phyloP scores from a whole-genome alignment of 2,113 vertebrate genomes.

The Chauna torquata region DNA sequence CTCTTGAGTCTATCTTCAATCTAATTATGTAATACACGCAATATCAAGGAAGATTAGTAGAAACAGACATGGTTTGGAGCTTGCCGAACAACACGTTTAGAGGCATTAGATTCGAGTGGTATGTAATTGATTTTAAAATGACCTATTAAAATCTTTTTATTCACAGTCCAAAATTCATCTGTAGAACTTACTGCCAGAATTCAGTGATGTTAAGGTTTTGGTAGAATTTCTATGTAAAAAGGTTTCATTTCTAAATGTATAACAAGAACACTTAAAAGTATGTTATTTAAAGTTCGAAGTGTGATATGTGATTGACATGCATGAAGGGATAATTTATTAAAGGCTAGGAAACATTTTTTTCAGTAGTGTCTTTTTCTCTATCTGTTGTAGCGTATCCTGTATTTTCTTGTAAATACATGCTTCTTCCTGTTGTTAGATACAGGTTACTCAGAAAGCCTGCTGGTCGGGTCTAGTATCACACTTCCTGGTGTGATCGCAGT shows the following conservation, averaged over 20 bases:
- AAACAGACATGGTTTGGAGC: background rate
- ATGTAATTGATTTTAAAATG: slow-evolving; percentile 10
- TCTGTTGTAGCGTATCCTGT: background rate
- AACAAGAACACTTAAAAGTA: background rate
- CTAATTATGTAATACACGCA: background rate
- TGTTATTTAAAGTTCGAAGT: background rate
- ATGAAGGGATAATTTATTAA: background rate
- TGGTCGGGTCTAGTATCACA: background rate
- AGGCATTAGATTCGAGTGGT: background rate
- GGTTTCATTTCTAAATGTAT: background rate
- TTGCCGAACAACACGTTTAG: background rate
- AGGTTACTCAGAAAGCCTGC: background rate
- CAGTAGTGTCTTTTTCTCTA: background rate
- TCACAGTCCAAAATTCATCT: background rate
- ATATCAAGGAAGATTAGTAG: background rate
- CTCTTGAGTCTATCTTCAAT: background rate
- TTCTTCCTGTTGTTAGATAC: background rate
- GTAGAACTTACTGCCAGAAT: background rate
- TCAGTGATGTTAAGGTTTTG: background rate
- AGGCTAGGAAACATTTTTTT: background rate
- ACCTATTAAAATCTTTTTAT: background rate
- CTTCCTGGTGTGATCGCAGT: background rate
- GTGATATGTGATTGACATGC: background rate
- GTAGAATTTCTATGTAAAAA: background rate
- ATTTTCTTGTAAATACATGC: background rate